Evolutionary conservation across 2,113 vertebrate genomes (phyloP), one percentile per base, ranked within the genome.

Genomic region (Vulpes vulpes): DNA sequence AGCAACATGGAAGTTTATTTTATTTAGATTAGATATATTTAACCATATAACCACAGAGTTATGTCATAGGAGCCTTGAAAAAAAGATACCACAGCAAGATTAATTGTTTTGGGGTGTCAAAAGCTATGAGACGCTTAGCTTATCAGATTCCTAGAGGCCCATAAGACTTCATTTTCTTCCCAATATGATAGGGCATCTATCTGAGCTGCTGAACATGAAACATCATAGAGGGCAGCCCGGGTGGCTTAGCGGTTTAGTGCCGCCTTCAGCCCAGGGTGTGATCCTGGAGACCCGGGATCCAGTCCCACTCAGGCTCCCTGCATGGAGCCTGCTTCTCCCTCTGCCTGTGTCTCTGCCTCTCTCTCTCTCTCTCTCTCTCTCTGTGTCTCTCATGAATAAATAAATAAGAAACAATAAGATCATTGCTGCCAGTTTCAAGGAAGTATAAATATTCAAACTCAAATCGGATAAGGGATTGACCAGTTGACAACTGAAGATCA

Each of bases 11-110:
- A 25, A 27, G 43, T 76, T 57, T 78, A 67, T 83, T 67, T 76
- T 76, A 82, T 62, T 91, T 69, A 79, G 60, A 82, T 96, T 73
- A 82, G 32, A 51, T 79, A 67, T 59, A 38, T 38, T 87, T 74
- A 82, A 87, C 60, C 43, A 3, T 35, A 83, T 20, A 27, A 8
- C 74, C 73, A 80, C 11, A 59, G 1, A 49, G 20, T 53, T 88
- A 84, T 55, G 16, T 89, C 78, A 57, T 74, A 59, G 30, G 27
- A 79, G 14, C 69, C 71, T 80, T 79, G 79, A 49, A 65, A 81
- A 78, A 80, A 95, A 84, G 3, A 57, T 51, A 76, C 11, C 53
- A 30, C 74, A 69, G 11, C 51, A 49, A 89, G 22, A 78, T 83
- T 73, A 65, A 51, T 30, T 88, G 16, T 55, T 78, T 23, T 9